These are phyloP conservation scores for Parelbella ahira DNA, from an alignment of 2,888 invertebrate genomes.

Conservation along the genomic window DNA sequence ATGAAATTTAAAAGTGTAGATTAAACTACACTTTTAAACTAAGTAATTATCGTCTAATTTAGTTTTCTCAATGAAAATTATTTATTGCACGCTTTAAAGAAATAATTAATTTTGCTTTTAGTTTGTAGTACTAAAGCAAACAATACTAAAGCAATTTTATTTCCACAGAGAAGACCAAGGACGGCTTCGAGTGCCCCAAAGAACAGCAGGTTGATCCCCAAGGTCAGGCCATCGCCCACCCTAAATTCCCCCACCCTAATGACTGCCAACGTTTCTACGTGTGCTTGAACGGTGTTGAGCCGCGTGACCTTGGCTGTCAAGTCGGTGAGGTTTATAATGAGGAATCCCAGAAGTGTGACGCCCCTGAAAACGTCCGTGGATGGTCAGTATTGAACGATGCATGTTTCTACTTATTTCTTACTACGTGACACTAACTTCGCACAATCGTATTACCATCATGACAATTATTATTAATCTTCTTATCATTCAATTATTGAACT, in stretches of 20 bases:
- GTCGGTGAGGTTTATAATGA: constrained; percentile 96
- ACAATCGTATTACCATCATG: no score
- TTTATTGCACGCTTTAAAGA: no score
- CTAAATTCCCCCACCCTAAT: constrained; percentile 90
- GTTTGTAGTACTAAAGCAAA: no score
- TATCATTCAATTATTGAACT: no score
- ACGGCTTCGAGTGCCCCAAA: constrained; percentile 92
- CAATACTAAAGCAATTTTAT: neutral
- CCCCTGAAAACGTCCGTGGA: constrained; percentile 94
- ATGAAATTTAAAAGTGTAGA: no score
- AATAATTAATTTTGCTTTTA: no score
- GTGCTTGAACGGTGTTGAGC: constrained; percentile 91
- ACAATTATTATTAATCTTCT: no score
- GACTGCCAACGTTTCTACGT: constrained; percentile 97
- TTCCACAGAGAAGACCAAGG: constrained; percentile 85
- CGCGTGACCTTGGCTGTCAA: constrained; percentile 92
- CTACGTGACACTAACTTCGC: no score
- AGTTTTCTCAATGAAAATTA: no score
- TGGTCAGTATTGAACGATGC: constrained; percentile 84
- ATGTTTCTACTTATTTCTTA: no score
- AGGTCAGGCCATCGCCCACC: constrained; percentile 89
- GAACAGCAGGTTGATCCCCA: constrained; percentile 82
- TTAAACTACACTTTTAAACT: no score
- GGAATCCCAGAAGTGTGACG: constrained; percentile 90
- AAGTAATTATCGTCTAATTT: no score